phyloP scores from a whole-genome alignment of 2,888 invertebrate genomes.

The Phragmatobia fuliginosa region DNA sequence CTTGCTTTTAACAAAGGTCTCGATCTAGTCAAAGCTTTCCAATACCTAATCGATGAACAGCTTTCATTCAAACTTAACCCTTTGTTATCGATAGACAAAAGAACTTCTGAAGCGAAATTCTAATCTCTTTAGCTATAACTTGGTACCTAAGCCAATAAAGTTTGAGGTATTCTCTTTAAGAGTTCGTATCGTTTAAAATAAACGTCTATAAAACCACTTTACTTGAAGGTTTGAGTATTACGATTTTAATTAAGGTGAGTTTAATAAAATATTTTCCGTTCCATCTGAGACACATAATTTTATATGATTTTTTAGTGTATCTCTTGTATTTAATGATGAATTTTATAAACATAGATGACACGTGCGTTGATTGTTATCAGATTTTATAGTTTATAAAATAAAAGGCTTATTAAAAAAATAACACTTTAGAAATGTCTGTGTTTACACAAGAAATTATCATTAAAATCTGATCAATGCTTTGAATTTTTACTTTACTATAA shows the following conservation, averaged over 20 bases:
- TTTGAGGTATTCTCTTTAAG: constrained; percentile 39
- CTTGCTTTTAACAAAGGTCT: constrained; percentile 17
- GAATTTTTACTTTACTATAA: too few species aligned
- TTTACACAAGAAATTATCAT: too few species aligned
- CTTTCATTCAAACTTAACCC: constrained; percentile 49
- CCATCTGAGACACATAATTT: constrained; percentile 27
- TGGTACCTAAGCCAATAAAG: constrained; percentile 46
- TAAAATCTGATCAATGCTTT: not conserved
- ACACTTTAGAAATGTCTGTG: not conserved
- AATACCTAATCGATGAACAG: constrained; percentile 49
- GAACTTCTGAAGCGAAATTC: constrained; percentile 48
- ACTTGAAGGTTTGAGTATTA: constrained; percentile 37
- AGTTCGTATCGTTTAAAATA: constrained; percentile 46
- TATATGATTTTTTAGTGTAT: not conserved
- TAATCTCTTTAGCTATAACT: constrained; percentile 49
- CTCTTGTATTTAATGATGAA: not conserved
- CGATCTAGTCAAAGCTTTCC: constrained; percentile 34
- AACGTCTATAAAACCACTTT: constrained; percentile 36
- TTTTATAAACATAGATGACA: not conserved
- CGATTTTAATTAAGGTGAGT: constrained; percentile 44
- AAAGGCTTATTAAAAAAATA: not conserved
- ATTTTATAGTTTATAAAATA: not conserved
- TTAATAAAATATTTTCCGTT: constrained; percentile 38
- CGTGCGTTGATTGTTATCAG: not conserved
- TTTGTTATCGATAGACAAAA: constrained; percentile 53